A percentile compares a stretch with the other conserved stretches of the same genome.
Conservation (phyloP, 2,113 vertebrate genomes). For the Cranoglanis bouderius region DNA sequence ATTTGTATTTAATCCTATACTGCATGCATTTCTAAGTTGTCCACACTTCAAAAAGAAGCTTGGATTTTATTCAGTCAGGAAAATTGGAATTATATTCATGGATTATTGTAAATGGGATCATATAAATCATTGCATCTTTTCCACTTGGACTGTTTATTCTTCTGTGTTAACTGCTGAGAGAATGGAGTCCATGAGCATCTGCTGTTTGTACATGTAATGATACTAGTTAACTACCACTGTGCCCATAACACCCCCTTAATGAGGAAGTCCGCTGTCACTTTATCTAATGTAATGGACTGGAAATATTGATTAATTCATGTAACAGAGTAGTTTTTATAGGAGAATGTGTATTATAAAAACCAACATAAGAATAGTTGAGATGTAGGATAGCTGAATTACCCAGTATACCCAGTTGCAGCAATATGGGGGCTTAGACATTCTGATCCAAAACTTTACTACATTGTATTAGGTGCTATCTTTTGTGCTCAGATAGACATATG, state of each 20-base stretch:
- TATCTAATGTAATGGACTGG: conserved; percentile 26
- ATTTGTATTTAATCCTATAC: not conserved
- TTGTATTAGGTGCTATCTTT: not conserved
- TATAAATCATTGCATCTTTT: conserved; percentile 9
- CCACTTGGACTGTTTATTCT: conserved; percentile 10
- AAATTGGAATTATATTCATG: not conserved
- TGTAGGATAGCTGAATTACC: not conserved
- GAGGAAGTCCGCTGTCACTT: not conserved
- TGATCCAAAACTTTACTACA: not conserved
- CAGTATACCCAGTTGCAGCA: not conserved
- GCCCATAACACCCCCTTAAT: not conserved
- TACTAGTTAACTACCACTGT: conserved; percentile 19
- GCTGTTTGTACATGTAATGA: conserved; percentile 32
- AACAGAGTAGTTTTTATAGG: not conserved
- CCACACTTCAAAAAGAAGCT: not conserved
- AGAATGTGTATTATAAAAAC: not conserved
- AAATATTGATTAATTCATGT: conserved; percentile 15
- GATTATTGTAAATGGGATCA: not conserved
- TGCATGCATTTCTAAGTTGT: not conserved
- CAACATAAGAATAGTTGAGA: not conserved
- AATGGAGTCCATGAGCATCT: conserved; percentile 21
- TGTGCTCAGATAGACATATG: not conserved
- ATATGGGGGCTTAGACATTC: not conserved
- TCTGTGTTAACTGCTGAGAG: not conserved
- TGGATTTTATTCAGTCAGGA: not conserved